These are phyloP conservation scores for Pristionchus maxplancki DNA, from an alignment of 2,888 invertebrate species.

Conservation along the genomic window DNA sequence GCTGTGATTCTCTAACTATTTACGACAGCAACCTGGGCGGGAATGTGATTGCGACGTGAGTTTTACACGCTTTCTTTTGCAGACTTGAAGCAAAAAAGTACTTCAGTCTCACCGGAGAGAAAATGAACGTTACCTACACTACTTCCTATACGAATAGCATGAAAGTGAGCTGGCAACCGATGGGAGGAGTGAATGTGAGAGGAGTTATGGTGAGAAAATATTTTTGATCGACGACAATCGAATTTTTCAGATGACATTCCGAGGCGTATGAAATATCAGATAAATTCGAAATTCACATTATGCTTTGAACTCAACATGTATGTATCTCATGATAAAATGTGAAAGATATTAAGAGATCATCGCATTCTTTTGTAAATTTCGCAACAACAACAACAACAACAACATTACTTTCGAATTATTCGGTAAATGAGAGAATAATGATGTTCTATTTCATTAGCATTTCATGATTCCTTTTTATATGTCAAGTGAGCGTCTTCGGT, in stretches of 20 bases:
- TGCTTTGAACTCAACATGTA: background rate
- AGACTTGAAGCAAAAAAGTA: background rate
- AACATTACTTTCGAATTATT: too few relatives aligned
- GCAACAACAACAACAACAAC: too few relatives aligned
- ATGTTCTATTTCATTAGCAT: too few relatives aligned
- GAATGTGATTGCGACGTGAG: background rate
- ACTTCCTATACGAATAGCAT: background rate
- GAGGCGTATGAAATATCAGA: background rate
- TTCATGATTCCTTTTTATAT: too few relatives aligned
- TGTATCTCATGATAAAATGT: too few relatives aligned
- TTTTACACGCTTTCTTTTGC: background rate
- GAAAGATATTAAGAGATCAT: too few relatives aligned
- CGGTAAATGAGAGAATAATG: too few relatives aligned
- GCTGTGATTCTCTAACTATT: background rate
- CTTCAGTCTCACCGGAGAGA: background rate
- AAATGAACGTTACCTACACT: background rate
- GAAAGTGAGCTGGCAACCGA: slow-evolving; percentile 16
- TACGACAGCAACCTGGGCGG: background rate
- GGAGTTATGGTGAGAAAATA: slow-evolving; percentile 4
- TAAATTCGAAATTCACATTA: background rate
- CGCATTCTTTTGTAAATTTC: too few relatives aligned
- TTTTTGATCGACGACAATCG: too few relatives aligned
- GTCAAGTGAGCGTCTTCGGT: too few relatives aligned
- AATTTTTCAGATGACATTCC: background rate
- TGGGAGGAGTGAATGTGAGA: background rate